Conservation (phyloP, 92 coral and sea anemone genomes). For the Desmophyllum pertusum region DNA sequence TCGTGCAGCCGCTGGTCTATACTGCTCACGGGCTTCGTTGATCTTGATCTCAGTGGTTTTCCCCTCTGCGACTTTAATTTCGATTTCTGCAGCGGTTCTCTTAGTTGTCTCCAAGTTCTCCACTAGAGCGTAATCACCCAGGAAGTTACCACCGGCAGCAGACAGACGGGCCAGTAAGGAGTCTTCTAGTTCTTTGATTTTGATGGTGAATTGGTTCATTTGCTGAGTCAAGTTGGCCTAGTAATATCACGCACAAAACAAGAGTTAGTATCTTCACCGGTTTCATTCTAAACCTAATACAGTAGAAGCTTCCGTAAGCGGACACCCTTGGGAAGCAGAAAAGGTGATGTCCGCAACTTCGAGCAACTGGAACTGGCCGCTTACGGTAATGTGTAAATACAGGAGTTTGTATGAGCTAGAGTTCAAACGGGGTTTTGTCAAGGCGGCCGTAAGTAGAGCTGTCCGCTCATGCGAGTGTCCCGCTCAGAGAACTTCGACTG, state of each 20-base stretch:
- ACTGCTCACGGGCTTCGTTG: constrained; percentile 99
- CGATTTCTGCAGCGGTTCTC: constrained; percentile 98
- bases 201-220: constrained; percentile 96
- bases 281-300: background rate
- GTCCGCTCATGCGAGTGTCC: too few species aligned
- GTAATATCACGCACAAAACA: background rate
- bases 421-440: too few species aligned
- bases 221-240: constrained; percentile 96
- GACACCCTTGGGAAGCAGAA: too few species aligned
- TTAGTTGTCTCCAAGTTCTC: constrained; percentile 98
- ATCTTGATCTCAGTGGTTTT: constrained; percentile 92
- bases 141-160: constrained; percentile 99
- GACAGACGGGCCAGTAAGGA: constrained; percentile 93
- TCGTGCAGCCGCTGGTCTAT: constrained; percentile 98
- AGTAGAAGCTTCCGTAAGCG: too few species aligned
- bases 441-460: too few species aligned
- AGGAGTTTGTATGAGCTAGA: too few species aligned
- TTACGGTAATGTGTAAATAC: too few species aligned
- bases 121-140: constrained; percentile 97
- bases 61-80: constrained; percentile 95
- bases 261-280: background rate
- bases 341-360: too few species aligned
- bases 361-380: too few species aligned
- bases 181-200: constrained; percentile 93
- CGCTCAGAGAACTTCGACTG: too few species aligned